A percentile compares a stretch with the other conserved stretches of the same genome.
These are phyloP conservation scores for Phragmatobia fuliginosa DNA, from an alignment of 2,888 invertebrate species.

Conservation along the genomic window DNA sequence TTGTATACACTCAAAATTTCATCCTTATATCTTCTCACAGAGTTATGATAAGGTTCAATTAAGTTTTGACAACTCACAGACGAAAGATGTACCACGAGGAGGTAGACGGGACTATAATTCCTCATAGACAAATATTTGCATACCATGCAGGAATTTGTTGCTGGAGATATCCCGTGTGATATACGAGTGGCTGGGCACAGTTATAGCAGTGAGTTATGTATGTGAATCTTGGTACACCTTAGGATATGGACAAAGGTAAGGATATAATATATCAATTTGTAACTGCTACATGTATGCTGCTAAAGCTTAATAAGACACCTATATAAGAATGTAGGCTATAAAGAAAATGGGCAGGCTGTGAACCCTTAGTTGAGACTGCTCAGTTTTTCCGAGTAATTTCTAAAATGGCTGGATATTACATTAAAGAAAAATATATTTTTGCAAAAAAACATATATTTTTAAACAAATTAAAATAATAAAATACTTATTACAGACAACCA, in stretches of 20 bases:
- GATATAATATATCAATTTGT: background rate
- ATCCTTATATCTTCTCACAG: background rate
- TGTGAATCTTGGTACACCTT: background rate
- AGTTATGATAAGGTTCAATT: background rate
- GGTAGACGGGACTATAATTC: constrained; percentile 6
- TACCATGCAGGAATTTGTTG: constrained; percentile 13
- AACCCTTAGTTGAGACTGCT: too few relatives aligned
- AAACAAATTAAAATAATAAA: too few relatives aligned
- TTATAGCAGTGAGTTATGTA: constrained; percentile 13
- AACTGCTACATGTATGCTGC: background rate
- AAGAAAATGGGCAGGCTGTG: too few relatives aligned
- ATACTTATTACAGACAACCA: too few relatives aligned
- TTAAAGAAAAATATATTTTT: too few relatives aligned
- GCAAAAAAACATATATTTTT: too few relatives aligned
- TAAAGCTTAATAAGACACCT: too few relatives aligned
- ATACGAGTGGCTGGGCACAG: constrained; percentile 10
- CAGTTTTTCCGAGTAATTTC: too few relatives aligned
- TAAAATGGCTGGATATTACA: too few relatives aligned
- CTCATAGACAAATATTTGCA: constrained; percentile 18
- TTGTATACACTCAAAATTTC: background rate
- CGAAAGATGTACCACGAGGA: constrained; percentile 2
- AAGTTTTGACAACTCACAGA: background rate
- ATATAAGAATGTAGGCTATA: too few relatives aligned
- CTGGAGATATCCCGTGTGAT: constrained; percentile 14
- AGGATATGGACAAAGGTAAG: background rate